Evolutionary conservation across 2,797 vertebrate genomes (phyloP).

Genomic region (Telmatherina bonti): DNA sequence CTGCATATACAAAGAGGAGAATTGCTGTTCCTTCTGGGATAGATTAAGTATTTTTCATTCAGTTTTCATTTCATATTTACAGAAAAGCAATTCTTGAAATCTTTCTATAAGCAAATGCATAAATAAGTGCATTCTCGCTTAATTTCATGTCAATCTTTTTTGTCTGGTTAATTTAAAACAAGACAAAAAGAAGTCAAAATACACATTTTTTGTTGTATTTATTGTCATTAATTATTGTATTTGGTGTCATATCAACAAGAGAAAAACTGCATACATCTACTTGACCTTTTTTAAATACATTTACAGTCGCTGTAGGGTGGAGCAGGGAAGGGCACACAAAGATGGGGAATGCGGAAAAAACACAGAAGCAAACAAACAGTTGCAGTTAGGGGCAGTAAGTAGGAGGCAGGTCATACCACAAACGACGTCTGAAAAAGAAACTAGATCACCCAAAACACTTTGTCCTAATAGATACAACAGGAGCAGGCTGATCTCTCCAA

Average conservation of each 20-base stretch:
- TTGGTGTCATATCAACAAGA: slow-evolving; percentile 85
- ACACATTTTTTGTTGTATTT: slow-evolving; percentile 78
- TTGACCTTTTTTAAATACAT: slow-evolving; percentile 88
- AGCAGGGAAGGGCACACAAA: slow-evolving; percentile 63
- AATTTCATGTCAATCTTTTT: not conserved
- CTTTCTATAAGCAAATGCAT: not conserved
- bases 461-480: slow-evolving; percentile 75
- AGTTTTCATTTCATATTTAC: not conserved
- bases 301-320: slow-evolving; percentile 83
- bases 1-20: too few relatives aligned
- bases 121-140: not conserved
- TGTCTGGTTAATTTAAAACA: slow-evolving; percentile 24
- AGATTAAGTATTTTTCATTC: not conserved
- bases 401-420: slow-evolving; percentile 77
- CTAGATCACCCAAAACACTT: slow-evolving; percentile 75
- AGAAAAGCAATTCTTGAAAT: not conserved
- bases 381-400: slow-evolving; percentile 70
- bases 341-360: slow-evolving; percentile 81
- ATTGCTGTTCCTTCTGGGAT: not conserved
- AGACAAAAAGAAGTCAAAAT: slow-evolving; percentile 19
- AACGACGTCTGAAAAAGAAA: slow-evolving; percentile 79
- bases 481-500: slow-evolving; percentile 41
- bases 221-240: slow-evolving; percentile 84
- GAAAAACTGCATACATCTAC: slow-evolving; percentile 88
- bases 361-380: slow-evolving; percentile 86